Base-by-base conservation (phyloP, 2,888 invertebrate genomes). In the Eupithecia centaureata region DNA sequence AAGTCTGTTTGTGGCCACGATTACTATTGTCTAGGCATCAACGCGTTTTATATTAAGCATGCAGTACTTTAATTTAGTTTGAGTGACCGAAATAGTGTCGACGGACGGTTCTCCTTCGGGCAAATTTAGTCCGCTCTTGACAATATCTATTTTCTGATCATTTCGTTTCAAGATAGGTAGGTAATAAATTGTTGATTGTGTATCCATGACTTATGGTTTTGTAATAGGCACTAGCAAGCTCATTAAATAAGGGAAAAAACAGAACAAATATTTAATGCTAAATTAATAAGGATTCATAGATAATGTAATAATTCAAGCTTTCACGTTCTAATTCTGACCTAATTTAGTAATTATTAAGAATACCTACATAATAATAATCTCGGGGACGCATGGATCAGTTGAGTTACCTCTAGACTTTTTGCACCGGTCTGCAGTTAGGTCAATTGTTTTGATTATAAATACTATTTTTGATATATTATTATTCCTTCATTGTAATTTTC, bases 1-100 rank as follows among this genome's bases (percentile, higher is more conserved):
- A 92, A 89, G 87, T 91, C 89, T 91, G 91, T 90, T 90, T 87
- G 92, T 90, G 88, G 86, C 85, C 83, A 87, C 89, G 86, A 87
- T 88, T 87, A 90, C 89, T 87, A 90, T 91, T 92, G 91, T 90
- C 92, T 92, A 92, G 92, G 91, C 86, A 91, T 91, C 90, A 89
- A 89, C 88, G 88, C 86, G 89, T 91, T 91, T 92, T 92, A 92
- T 91, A 92, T 88, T 90, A 86, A 90, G 92, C 89, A 84, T 86
- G 83, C 82, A 85, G 83, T 89, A 86, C 83, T 87, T 88, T 84
- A 86, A 91, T 88, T 88, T 88, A 89, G 89, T 84, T 84, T 88
- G 86, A 82, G 86, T 85, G 87, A 90, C 89, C 83, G 88, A 92
- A 92, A 91, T 91, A 91, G 90, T 89, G 86, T 79, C 82, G 82